Evolutionary conservation across 2,113 vertebrate species (phyloP).

Genomic region (Cephalopterus ornatus): DNA sequence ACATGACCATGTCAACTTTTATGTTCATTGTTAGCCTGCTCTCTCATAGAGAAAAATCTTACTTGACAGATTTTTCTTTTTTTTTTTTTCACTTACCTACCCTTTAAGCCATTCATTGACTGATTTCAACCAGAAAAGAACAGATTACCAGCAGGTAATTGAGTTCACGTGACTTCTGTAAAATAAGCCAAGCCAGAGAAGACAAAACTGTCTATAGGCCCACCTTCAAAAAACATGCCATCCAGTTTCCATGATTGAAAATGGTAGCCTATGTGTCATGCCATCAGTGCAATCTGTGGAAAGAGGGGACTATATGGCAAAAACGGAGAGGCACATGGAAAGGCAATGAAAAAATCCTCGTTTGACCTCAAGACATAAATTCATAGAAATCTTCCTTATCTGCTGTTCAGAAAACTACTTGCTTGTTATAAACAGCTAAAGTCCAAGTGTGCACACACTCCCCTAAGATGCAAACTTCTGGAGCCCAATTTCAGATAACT

Average conservation of each 20-base stretch:
- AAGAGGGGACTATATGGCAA: neutral
- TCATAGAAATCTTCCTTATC: neutral
- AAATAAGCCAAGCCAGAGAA: neutral
- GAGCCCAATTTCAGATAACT: neutral
- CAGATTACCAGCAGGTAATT: neutral
- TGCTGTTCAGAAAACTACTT: neutral
- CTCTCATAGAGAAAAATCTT: neutral
- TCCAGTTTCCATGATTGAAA: neutral
- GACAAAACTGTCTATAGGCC: neutral
- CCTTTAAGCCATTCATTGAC: neutral
- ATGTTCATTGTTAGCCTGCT: neutral
- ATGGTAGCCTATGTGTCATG: neutral
- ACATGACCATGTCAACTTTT: neutral
- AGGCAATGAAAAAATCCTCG: neutral
- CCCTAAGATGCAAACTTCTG: neutral
- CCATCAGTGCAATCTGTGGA: neutral
- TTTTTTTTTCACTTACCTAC: neutral
- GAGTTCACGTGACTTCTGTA: neutral
- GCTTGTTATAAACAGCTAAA: neutral
- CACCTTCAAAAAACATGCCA: neutral
- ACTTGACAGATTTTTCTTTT: neutral
- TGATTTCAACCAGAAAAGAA: neutral
- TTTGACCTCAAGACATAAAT: neutral
- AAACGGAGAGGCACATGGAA: neutral
- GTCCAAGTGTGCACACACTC: fast-evolving